Conservation (phyloP, 37 sponge, comb jelly and placozoan genomes). For the Ianthella basta region DNA sequence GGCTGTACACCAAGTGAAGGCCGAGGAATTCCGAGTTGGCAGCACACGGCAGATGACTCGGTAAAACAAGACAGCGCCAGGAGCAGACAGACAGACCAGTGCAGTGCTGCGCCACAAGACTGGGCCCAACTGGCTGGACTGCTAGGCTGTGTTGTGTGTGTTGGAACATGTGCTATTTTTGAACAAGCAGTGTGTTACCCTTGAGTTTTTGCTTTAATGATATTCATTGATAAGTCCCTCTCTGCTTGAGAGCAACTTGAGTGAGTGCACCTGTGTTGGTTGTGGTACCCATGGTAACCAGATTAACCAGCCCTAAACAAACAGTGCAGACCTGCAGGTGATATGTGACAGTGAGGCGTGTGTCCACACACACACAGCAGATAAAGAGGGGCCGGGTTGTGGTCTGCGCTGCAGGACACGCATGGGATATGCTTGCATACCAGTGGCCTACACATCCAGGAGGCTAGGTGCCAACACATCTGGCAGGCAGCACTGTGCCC, state of each 20-base stretch:
- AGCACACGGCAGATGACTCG: neutral
- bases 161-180: neutral
- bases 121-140: no score
- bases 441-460: no score
- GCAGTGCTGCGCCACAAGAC: conserved; percentile 32
- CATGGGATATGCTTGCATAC: no score
- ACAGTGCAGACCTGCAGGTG: conserved; percentile 7
- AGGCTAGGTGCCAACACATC: no score
- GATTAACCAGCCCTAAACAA: conserved; percentile 33
- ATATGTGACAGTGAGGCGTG: neutral
- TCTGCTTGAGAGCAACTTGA: neutral
- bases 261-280: conserved; percentile 42
- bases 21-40: neutral
- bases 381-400: no score
- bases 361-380: neutral
- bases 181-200: no score
- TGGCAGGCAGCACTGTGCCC: no score
- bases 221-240: neutral
- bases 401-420: no score
- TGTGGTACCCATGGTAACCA: conserved; percentile 51
- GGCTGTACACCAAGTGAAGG: neutral
- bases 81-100: neutral
- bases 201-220: no score
- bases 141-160: no score
- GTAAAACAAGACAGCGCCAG: neutral